phyloP scores from a whole-genome alignment of 2,888 invertebrate species.

The Thymelicus acteon region DNA sequence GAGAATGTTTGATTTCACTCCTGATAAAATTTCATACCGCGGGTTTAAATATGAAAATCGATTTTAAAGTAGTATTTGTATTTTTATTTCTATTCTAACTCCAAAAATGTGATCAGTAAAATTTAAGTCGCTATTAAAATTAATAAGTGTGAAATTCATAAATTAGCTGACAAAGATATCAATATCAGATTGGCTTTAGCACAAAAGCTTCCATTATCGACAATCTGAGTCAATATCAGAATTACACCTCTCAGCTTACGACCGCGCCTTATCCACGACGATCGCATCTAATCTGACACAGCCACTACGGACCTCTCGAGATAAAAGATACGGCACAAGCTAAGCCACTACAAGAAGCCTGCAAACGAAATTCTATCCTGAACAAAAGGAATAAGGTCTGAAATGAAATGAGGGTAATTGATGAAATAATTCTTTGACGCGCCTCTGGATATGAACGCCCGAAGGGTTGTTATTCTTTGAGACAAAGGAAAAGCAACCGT shows the following conservation, averaged over 20 bases:
- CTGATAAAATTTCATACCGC: too few species aligned
- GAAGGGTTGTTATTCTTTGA: constrained; percentile 30
- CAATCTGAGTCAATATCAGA: constrained; percentile 25
- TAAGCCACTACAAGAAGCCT: constrained; percentile 16
- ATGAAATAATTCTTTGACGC: constrained; percentile 34
- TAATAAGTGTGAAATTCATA: neutral
- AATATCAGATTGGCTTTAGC: constrained; percentile 20
- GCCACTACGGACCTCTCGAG: constrained; percentile 35
- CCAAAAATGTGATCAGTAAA: too few species aligned
- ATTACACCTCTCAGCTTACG: constrained; percentile 20
- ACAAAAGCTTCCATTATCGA: constrained; percentile 29
- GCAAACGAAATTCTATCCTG: constrained; percentile 16
- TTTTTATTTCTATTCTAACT: too few species aligned
- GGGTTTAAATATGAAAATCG: too few species aligned
- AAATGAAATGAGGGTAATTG: constrained; percentile 18
- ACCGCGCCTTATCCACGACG: constrained; percentile 12
- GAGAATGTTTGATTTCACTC: too few species aligned
- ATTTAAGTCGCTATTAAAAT: too few species aligned
- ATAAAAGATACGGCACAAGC: constrained; percentile 41
- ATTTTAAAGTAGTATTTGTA: too few species aligned
- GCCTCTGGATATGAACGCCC: constrained; percentile 26
- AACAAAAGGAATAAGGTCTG: constrained; percentile 11
- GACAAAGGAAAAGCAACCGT: constrained; percentile 32
- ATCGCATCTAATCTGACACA: constrained; percentile 38
- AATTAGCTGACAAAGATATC: constrained; percentile 20